phyloP scores from a whole-genome alignment of 2,113 vertebrate genomes.

The Mobula hypostoma region DNA sequence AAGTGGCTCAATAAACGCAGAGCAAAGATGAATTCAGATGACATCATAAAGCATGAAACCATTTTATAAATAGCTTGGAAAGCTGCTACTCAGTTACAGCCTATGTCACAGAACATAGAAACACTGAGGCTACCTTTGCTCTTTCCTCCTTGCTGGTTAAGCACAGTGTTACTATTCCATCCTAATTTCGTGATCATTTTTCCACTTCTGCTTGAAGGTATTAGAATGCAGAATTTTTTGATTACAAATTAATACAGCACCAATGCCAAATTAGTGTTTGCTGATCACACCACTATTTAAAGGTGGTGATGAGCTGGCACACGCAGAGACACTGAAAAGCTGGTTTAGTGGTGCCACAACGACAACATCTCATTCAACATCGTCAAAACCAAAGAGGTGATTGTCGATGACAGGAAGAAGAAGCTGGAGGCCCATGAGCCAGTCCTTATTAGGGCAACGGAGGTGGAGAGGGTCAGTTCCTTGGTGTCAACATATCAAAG shows the following conservation, averaged over 20 bases:
- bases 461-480: too few species aligned
- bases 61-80: neutral
- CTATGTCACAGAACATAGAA: neutral
- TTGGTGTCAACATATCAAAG: too few species aligned
- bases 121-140: neutral
- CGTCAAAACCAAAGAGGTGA: too few species aligned
- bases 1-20: neutral
- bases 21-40: neutral
- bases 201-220: neutral
- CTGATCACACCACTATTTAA: too few species aligned
- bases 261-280: too few species aligned
- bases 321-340: too few species aligned
- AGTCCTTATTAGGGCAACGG: too few species aligned
- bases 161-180: neutral
- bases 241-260: neutral
- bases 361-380: too few species aligned
- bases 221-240: neutral
- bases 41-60: neutral
- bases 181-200: neutral
- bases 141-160: neutral
- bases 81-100: neutral
- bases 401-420: too few species aligned
- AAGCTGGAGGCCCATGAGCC: too few species aligned
- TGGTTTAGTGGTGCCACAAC: too few species aligned
- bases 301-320: too few species aligned